Evolutionary conservation across 2,888 invertebrate genomes (phyloP).

Genomic region (Ichneumon xanthorius): DNA sequence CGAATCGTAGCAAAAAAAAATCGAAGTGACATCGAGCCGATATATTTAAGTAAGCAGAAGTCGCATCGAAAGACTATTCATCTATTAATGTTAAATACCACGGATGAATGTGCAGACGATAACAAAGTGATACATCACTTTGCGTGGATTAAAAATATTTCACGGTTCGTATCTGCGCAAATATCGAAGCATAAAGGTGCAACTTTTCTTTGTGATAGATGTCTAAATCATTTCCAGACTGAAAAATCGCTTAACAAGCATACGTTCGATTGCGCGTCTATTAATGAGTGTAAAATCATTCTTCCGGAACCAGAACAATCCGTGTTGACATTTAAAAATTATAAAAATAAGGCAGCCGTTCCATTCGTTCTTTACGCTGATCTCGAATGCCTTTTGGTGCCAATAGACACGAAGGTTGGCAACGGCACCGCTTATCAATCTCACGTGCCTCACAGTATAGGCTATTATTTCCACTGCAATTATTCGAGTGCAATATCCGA

Average conservation of each 20-base stretch:
- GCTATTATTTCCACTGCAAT: conserved; percentile 20
- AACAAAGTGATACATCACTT: conserved; percentile 22
- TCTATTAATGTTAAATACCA: background rate
- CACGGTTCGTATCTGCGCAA: conserved; percentile 16
- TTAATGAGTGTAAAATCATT: conserved; percentile 20
- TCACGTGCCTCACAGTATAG: conserved; percentile 26
- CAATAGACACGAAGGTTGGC: background rate
- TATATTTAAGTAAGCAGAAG: conserved; percentile 3
- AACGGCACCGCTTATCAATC: background rate
- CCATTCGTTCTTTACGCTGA: conserved; percentile 44
- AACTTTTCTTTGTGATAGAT: conserved; percentile 42
- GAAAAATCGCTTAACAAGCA: conserved; percentile 23
- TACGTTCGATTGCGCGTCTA: conserved; percentile 3
- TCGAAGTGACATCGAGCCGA: background rate
- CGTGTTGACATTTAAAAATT: conserved; percentile 40
- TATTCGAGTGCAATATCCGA: conserved; percentile 5
- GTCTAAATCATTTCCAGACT: conserved; percentile 17
- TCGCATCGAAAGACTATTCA: background rate
- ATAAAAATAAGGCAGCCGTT: conserved; percentile 23
- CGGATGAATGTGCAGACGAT: background rate
- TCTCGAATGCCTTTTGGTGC: conserved; percentile 35
- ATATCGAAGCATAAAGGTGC: background rate
- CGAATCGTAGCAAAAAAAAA: background rate
- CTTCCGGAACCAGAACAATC: conserved; percentile 1
- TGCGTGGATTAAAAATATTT: conserved; percentile 37